phyloP scores from a whole-genome alignment of 2,113 vertebrate species.

The Empidonax alnorum region DNA sequence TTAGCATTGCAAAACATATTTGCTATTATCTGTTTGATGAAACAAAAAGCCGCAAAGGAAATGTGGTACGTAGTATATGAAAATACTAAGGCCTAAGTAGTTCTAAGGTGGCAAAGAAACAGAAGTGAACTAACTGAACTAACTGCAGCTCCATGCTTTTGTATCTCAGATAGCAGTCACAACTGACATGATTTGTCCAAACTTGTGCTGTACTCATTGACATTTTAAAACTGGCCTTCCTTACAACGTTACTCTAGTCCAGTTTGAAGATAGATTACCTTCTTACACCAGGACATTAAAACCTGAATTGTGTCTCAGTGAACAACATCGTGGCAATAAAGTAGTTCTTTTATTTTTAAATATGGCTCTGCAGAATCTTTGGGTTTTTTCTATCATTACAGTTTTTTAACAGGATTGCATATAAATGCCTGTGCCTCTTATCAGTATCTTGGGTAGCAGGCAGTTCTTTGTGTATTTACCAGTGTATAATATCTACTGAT shows the following conservation, averaged over 20 bases:
- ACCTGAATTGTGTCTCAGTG: background rate
- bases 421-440: background rate
- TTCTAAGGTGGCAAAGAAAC: background rate
- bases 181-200: background rate
- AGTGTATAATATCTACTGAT: background rate
- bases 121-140: background rate
- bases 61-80: background rate
- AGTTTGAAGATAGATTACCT: background rate
- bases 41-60: background rate
- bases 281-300: background rate
- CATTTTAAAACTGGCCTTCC: background rate
- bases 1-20: background rate
- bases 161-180: background rate
- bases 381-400: background rate
- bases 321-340: background rate
- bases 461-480: background rate
- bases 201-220: background rate
- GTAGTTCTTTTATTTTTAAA: background rate
- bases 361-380: background rate
- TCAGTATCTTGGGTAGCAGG: background rate
- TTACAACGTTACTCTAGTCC: background rate
- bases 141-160: background rate
- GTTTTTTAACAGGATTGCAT: background rate
- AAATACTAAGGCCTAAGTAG: background rate
- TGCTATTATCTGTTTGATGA: background rate